These are phyloP conservation scores for Macaria notata DNA, from an alignment of 2,888 invertebrate genomes.

Conservation along the genomic window DNA sequence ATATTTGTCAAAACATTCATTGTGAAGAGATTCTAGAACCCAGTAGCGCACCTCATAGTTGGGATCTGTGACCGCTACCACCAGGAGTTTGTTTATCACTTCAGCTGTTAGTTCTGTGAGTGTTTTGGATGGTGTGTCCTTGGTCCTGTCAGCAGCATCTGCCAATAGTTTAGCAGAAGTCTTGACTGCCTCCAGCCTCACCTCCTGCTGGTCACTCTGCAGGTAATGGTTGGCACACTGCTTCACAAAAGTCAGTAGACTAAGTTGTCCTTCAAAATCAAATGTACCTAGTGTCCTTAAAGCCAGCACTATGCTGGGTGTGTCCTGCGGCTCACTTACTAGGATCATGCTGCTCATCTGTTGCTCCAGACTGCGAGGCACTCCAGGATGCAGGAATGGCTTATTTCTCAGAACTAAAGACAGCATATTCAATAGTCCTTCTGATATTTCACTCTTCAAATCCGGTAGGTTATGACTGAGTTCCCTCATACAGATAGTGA, in stretches of 20 bases:
- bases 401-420: slow-evolving; percentile 95
- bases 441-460: slow-evolving; percentile 94
- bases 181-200: slow-evolving; percentile 94
- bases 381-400: slow-evolving; percentile 90
- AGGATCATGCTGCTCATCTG: slow-evolving; percentile 72
- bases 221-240: slow-evolving; percentile 96
- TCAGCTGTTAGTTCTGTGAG: slow-evolving; percentile 92
- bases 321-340: slow-evolving; percentile 85
- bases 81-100: slow-evolving; percentile 94
- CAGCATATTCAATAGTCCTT: slow-evolving; percentile 95
- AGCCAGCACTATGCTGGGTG: slow-evolving; percentile 93
- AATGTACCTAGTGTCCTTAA: slow-evolving; percentile 94
- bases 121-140: slow-evolving; percentile 88
- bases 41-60: slow-evolving; percentile 97
- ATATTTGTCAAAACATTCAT: slow-evolving; percentile 93
- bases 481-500: slow-evolving; percentile 95
- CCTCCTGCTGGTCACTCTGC: slow-evolving; percentile 94
- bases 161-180: slow-evolving; percentile 95
- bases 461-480: slow-evolving; percentile 93
- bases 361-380: slow-evolving; percentile 84
- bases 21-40: slow-evolving; percentile 94
- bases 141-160: slow-evolving; percentile 86
- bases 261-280: slow-evolving; percentile 94
- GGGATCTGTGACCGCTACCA: slow-evolving; percentile 97
- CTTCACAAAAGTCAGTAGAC: slow-evolving; percentile 94